Base-by-base conservation (phyloP, 2,113 vertebrate genomes). In the Tyto alba region DNA sequence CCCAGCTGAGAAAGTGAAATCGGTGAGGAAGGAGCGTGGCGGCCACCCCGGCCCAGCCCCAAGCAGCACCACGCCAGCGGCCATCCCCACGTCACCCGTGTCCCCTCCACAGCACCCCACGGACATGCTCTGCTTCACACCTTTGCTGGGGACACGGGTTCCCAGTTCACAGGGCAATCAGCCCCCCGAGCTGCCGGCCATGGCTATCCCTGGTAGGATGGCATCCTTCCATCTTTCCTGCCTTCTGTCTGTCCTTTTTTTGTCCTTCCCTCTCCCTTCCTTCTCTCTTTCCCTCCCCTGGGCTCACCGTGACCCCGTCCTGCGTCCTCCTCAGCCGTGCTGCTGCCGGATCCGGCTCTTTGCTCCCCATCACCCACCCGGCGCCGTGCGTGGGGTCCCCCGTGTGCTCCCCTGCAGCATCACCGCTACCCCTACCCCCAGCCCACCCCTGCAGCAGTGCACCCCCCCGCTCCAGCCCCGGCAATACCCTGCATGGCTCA, bases 1-100 rank as follows among this genome's bases (percentile, higher is more conserved):
- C 68, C 79, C 79, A 77, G 87, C 92, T 3, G 29, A 90, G 81
- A 92, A 94, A 93, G 89, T 90, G 90, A 90, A 94, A 92, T 5
- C 0, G 1, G 73, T 71, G 77, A 79, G 86, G 77, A 87, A 67
- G 47, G 36, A 89, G 66, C 2, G 1, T 69, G 82, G 83, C 3
- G 16, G 53, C 66, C 4, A 2, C 63, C 76, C 68, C 2, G 0
- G 56, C 63, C 64, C 4, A 6, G 59, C 77, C 68, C 60, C 2
- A 0, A 74, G 67, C 53, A 74, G 72, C 68, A 19, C 59, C 3
- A 3, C 2, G 2, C 1, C 10, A 2, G 50, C 52, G 76, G 22
- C 43, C 0, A 0, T 47, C 64, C 73, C 85, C 64, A 3, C 1
- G 22, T 78, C 90, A 89, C 66, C 74, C 22, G 1, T 19, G 62